A percentile compares a stretch with the other conserved stretches of the same genome.
These are phyloP conservation scores for Minunthozetes semirufus DNA, from an alignment of 2,888 invertebrate species.

Conservation along the genomic window DNA sequence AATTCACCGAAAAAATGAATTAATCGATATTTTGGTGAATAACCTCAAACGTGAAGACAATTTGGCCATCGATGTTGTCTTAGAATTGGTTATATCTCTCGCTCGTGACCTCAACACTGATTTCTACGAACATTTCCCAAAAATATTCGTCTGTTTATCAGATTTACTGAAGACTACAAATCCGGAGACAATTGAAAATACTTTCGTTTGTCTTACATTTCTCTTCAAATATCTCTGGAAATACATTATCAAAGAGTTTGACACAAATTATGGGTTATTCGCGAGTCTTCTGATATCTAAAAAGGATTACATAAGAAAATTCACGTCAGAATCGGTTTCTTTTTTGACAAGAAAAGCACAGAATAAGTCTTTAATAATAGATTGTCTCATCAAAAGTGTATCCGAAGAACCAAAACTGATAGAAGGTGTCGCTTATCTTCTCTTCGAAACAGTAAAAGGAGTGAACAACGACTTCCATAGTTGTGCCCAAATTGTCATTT, in stretches of 20 bases:
- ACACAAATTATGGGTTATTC: conserved; percentile 40
- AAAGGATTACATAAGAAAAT: conserved; percentile 79
- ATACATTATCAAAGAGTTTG: conserved; percentile 44
- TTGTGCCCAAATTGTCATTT: conserved; percentile 57
- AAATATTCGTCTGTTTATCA: conserved; percentile 62
- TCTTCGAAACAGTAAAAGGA: conserved; percentile 82
- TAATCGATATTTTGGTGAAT: conserved; percentile 54
- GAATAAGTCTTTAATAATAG: conserved; percentile 67
- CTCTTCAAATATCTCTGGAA: conserved; percentile 83
- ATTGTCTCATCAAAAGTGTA: conserved; percentile 61
- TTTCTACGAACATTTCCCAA: conserved; percentile 76
- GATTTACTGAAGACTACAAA: conserved; percentile 63
- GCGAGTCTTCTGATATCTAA: conserved; percentile 47
- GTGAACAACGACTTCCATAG: conserved; percentile 78
- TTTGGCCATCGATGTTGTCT: conserved; percentile 40
- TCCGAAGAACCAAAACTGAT: conserved; percentile 61
- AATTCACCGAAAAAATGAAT: conserved; percentile 63
- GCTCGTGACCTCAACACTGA: conserved; percentile 81
- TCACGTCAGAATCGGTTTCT: conserved; percentile 93
- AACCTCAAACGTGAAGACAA: conserved; percentile 38
- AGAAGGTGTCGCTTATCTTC: conserved; percentile 71
- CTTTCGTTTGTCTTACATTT: conserved; percentile 76
- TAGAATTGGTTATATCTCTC: conserved; percentile 64
- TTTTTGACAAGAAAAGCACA: conserved; percentile 77
- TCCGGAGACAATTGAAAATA: conserved; percentile 75